Evolutionary conservation across 2,888 invertebrate species (phyloP), one percentile per base, ranked within the genome.

Genomic region (Brachynemurus nebulosus): DNA sequence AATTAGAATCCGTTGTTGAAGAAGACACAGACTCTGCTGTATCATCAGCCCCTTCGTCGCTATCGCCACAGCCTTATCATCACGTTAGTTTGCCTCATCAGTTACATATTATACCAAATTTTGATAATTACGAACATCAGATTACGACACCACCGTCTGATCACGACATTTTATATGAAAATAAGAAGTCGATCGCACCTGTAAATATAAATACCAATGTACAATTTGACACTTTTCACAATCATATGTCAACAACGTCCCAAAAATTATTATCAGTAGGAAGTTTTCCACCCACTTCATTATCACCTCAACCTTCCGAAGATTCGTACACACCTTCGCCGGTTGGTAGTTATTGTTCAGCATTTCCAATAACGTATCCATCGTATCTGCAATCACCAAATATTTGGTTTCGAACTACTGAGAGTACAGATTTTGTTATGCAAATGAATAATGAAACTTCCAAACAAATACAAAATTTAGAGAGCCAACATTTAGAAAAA

Each of bases 61-160:
- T 80, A 54, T 79, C 79, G 53, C 79, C 79, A 44, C 80, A 80
- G 58, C 78, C 79, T 55, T 66, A 61, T 60, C 63, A 59, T 66
- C 70, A 70, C 53, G 19, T 19, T 37, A n/a, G 16, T 37, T 20
- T 12, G 18, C 37, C 3, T n/a, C 23, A 34, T 42, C 42, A 14
- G 14, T 12, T 11, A 12, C 30, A 9, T n/a, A n/a, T n/a, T n/a
- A n/a, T n/a, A n/a, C n/a, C n/a, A n/a, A n/a, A n/a, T n/a, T n/a
- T n/a, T n/a, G n/a, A n/a, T n/a, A n/a, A n/a, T n/a, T n/a, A n/a
- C n/a, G n/a, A n/a, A n/a, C n/a, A n/a, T n/a, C n/a, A n/a, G n/a
- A n/a, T n/a, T n/a, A n/a, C n/a, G n/a, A n/a, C n/a, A n/a, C n/a
- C n/a, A n/a, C n/a, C n/a, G n/a, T n/a, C n/a, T n/a, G n/a, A n/a